Evolutionary conservation across 2,113 vertebrate species (phyloP).

Genomic region (Genyomyrus donnyi): DNA sequence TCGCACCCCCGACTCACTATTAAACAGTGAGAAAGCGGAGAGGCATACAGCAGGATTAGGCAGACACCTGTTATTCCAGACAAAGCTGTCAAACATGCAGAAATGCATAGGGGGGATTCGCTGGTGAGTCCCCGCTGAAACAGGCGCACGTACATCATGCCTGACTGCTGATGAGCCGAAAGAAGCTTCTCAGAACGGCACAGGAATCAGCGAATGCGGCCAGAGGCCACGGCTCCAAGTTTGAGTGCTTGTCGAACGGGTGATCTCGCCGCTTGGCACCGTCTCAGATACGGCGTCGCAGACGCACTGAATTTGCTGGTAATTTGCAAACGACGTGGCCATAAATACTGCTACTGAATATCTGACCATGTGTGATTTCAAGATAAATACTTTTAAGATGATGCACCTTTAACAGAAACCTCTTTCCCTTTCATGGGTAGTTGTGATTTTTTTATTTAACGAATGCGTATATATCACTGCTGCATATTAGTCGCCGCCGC

Average conservation of each 20-base stretch:
- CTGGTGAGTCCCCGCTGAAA: not conserved
- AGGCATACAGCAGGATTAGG: conserved; percentile 31
- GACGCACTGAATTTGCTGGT: not conserved
- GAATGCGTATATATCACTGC: not conserved
- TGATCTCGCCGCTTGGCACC: not conserved
- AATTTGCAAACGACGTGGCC: too few species aligned
- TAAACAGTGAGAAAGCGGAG: conserved; percentile 17
- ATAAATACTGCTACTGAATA: not conserved
- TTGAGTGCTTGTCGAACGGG: not conserved
- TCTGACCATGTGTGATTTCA: not conserved
- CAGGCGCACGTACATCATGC: conserved; percentile 11
- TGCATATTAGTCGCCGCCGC: not conserved
- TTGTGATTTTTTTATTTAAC: not conserved
- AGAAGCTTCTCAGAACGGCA: not conserved
- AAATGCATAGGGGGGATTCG: conserved; percentile 7
- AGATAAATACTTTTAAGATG: not conserved
- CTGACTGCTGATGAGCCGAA: not conserved
- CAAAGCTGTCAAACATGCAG: conserved; percentile 30
- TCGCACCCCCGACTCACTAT: not conserved
- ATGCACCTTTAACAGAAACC: not conserved
- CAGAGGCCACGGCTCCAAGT: not conserved
- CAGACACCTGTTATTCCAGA: conserved; percentile 40
- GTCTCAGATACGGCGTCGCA: not conserved
- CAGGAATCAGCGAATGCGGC: not conserved
- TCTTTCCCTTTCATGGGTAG: not conserved